Conservation (phyloP, 1,140 invertebrate genomes). For the Lepidurus arcticus region DNA sequence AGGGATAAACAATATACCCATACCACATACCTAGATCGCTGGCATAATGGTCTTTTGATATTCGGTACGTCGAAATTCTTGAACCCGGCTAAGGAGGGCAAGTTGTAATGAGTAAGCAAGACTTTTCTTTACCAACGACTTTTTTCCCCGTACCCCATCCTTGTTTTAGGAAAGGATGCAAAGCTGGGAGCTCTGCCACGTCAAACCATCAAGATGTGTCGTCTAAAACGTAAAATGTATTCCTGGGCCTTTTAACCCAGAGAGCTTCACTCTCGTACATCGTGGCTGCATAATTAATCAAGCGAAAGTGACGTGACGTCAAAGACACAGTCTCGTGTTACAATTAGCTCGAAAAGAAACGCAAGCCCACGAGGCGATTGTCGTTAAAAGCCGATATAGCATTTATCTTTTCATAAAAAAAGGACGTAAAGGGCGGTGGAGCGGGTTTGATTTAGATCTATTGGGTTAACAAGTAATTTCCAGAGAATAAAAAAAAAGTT, state of each 20-base stretch:
- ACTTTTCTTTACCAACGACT: background rate
- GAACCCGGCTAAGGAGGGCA: background rate
- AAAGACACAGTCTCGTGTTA: background rate
- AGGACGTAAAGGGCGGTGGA: background rate
- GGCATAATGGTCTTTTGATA: background rate
- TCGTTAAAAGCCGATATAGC: background rate
- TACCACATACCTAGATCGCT: background rate
- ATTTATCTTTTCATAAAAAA: background rate
- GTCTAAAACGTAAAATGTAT: background rate
- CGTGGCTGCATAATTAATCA: background rate
- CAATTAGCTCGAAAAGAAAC: too few species aligned
- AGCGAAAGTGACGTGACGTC: background rate
- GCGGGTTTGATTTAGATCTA: background rate
- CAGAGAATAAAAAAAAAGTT: background rate
- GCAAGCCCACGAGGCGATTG: too few species aligned
- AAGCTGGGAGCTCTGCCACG: background rate
- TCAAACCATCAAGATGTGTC: conserved; percentile 1
- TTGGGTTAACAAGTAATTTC: background rate
- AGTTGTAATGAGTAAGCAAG: background rate
- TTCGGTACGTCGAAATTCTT: background rate
- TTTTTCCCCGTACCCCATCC: background rate
- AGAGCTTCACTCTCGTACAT: background rate
- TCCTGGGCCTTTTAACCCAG: background rate
- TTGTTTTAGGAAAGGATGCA: background rate
- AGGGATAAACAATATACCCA: background rate